Percentiles rank a stretch among this genome's conserved stretches.
Evolutionary conservation across 2,113 vertebrate genomes (phyloP).

Genomic region (Girardinichthys multiradiatus): DNA sequence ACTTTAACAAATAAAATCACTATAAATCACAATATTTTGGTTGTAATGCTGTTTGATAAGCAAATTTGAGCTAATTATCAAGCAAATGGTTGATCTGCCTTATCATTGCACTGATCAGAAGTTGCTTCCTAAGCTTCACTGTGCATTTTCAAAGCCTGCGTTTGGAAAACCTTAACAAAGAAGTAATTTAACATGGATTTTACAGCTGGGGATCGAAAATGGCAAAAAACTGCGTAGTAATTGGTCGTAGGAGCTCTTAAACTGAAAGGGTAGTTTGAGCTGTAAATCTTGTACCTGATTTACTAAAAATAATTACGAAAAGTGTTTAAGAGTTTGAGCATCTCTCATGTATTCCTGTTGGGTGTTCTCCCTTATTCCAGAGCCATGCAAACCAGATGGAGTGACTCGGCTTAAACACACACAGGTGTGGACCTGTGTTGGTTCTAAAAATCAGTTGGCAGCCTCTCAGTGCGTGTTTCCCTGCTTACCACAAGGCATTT

Average conservation of each 20-base stretch:
- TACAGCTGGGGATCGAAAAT: background rate
- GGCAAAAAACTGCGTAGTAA: background rate
- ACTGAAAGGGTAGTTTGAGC: background rate
- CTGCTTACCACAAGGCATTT: background rate
- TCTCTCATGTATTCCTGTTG: background rate
- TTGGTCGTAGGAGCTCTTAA: background rate
- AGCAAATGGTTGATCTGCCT: background rate
- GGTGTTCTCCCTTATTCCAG: constrained; percentile 23
- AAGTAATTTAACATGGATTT: background rate
- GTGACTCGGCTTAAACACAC: background rate
- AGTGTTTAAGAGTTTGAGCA: background rate
- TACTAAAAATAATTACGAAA: background rate
- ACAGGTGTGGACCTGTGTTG: constrained; percentile 27
- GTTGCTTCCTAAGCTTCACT: no score
- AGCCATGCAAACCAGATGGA: constrained; percentile 22
- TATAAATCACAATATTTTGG: no score
- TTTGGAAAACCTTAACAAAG: background rate
- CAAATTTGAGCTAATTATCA: background rate
- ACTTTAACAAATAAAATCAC: background rate
- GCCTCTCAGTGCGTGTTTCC: constrained; percentile 13
- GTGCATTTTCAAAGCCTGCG: background rate
- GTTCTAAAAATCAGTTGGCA: constrained; percentile 3
- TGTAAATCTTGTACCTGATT: background rate
- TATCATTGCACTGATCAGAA: background rate
- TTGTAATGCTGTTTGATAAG: background rate